Evolutionary conservation across 2,888 invertebrate species (phyloP), one percentile per base, ranked within the genome.

Genomic region (Acanthosepion lycidas): DNA sequence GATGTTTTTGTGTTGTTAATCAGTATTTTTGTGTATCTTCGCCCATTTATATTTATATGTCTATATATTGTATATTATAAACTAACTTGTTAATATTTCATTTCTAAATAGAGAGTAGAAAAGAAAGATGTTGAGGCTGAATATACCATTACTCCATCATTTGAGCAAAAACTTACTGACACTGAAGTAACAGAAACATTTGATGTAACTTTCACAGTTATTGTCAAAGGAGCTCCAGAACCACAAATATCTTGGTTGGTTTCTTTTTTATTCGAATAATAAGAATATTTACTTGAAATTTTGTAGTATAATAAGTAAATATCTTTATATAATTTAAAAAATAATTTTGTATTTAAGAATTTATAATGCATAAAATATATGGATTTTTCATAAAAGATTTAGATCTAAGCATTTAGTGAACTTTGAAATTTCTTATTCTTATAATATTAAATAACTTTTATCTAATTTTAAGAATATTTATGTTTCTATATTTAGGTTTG

Each of bases 181-280:
- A 96, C 96, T 94, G 96, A 96, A 95, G 96, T 97, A 20, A 96
- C 96, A 59, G 96, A 97, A 95, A 96, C 96, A 59, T 96, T 96
- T 93, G 97, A 97, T 78, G 96, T 96, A 6, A 95, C 94, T 91
- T 94, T 96, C 51, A 95, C 95, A 53, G 95, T 95, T 94, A 95
- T 95, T n/a, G 95, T 96, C 51, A 95, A 95, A 23, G 97, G 97
- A 48, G 94, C 95, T 53, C 97, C 97, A 53, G 95, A 95, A 91
- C 97, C 97, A 18, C 95, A 96, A 59, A 95, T 96, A 6, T 95
- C 95, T 78, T 97, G 97, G 97, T 96, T 92, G 95, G 95, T 93
- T n/a, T 51, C 49, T 49, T 93, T 55, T n/a, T 26, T 93, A 26
- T 51, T 91, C 53, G 20, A 23, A 78, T 78, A 33, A 78, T 78